These are phyloP conservation scores for Troides oblongomaculatus DNA, from an alignment of 2,888 invertebrate species.

Conservation along the genomic window DNA sequence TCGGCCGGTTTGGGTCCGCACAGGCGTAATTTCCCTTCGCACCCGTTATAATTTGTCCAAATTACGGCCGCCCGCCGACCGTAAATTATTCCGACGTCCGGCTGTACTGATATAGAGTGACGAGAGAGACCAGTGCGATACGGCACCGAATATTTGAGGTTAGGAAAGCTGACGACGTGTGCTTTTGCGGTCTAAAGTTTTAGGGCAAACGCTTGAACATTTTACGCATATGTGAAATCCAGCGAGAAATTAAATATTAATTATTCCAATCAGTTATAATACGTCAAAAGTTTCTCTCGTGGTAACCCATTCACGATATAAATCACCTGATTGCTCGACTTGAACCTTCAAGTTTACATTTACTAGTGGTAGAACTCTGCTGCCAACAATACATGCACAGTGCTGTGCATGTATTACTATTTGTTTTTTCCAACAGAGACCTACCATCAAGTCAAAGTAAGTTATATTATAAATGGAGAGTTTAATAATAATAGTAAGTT, in stretches of 20 bases:
- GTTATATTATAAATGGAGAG: no score
- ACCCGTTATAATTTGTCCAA: constrained; percentile 56
- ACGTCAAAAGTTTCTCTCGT: not conserved
- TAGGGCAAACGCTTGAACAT: not conserved
- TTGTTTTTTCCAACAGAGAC: no score
- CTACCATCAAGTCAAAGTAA: no score
- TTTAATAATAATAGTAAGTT: no score
- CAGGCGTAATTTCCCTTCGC: constrained; percentile 37
- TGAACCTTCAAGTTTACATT: no score
- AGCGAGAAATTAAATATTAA: not conserved
- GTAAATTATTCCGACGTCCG: constrained; percentile 33
- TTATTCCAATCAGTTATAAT: not conserved
- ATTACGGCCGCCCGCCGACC: constrained; percentile 41
- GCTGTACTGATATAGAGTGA: constrained; percentile 24
- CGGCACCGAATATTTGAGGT: constrained; percentile 15
- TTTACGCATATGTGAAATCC: not conserved
- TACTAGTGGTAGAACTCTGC: no score
- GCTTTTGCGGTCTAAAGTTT: constrained; percentile 2
- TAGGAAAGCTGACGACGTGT: not conserved
- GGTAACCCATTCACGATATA: not conserved
- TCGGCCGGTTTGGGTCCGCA: constrained; percentile 35
- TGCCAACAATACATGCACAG: no score
- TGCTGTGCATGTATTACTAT: no score
- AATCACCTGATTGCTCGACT: no score
- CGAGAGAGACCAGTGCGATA: constrained; percentile 26